A percentile compares a stretch with the other conserved stretches of the same genome.
phyloP scores from a whole-genome alignment of 2,797 vertebrate species.

The Oreochromis grahami region DNA sequence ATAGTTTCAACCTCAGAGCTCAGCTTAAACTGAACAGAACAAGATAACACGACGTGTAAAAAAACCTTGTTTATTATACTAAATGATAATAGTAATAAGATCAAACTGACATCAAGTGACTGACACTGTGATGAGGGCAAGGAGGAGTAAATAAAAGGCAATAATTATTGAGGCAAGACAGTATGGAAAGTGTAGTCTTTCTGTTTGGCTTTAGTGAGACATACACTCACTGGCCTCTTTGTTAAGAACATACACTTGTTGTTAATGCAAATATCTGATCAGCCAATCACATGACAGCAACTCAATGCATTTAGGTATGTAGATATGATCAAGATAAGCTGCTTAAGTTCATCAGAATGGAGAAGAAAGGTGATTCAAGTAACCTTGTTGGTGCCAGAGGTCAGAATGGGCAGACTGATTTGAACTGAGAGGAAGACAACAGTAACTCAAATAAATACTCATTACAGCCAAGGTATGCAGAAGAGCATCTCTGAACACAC shows the following conservation, averaged over 20 bases:
- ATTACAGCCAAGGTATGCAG: background rate
- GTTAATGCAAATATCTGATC: background rate
- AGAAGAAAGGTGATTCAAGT: background rate
- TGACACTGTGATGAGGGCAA: background rate
- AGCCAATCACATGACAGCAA: background rate
- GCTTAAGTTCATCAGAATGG: background rate
- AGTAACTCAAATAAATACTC: background rate
- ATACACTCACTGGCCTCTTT: background rate
- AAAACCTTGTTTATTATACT: background rate
- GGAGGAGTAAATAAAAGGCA: background rate
- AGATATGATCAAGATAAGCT: background rate
- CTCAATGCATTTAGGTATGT: background rate
- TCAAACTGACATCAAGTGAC: background rate
- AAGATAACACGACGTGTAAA: background rate
- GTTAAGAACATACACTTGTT: background rate
- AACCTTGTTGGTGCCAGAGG: background rate
- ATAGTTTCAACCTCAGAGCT: background rate
- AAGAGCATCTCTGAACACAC: background rate
- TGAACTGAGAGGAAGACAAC: background rate
- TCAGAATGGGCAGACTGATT: background rate
- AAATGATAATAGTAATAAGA: background rate
- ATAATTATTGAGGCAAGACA: background rate
- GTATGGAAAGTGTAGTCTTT: background rate
- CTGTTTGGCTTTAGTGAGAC: background rate
- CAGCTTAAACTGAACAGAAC: background rate